Evolutionary conservation across 1,140 invertebrate species (phyloP).

Genomic region (Stratiolaelaps scimitus): DNA sequence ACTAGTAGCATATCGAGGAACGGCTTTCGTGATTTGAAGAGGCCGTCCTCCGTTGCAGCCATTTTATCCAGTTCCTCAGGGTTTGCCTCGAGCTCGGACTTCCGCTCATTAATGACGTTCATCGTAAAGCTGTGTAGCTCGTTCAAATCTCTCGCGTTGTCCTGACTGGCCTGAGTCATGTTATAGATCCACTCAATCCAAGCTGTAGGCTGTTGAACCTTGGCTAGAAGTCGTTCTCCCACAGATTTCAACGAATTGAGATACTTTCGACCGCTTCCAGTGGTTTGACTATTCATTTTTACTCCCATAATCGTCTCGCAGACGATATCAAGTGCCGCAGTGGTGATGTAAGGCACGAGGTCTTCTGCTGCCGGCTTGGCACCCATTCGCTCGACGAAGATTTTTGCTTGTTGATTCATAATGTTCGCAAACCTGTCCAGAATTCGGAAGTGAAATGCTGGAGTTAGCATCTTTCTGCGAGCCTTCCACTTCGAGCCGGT

Average conservation of each 20-base stretch:
- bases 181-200: background rate
- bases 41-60: slow-evolving; percentile 56
- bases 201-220: background rate
- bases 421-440: slow-evolving; percentile 65
- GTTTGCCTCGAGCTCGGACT: slow-evolving; percentile 20
- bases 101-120: background rate
- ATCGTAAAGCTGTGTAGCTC: slow-evolving; percentile 35
- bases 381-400: slow-evolving; percentile 52
- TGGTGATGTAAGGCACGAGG: slow-evolving; percentile 59
- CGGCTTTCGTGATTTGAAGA: slow-evolving; percentile 39
- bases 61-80: slow-evolving; percentile 1
- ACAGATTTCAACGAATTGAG: background rate
- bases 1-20: slow-evolving; percentile 82
- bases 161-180: background rate
- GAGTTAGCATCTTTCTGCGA: slow-evolving; percentile 68
- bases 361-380: slow-evolving; percentile 53
- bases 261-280: slow-evolving; percentile 1
- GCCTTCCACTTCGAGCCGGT: slow-evolving; percentile 59
- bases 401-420: slow-evolving; percentile 58
- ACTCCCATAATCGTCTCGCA: slow-evolving; percentile 43
- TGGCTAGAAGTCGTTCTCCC: background rate
- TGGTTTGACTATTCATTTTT: slow-evolving; percentile 2
- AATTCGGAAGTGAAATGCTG: slow-evolving; percentile 74
- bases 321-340: slow-evolving; percentile 75
- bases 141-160: slow-evolving; percentile 18